A percentile compares a stretch with the other conserved stretches of the same genome.
Conservation (phyloP, 2,113 vertebrate genomes). For the Sarotherodon lohbergeri region DNA sequence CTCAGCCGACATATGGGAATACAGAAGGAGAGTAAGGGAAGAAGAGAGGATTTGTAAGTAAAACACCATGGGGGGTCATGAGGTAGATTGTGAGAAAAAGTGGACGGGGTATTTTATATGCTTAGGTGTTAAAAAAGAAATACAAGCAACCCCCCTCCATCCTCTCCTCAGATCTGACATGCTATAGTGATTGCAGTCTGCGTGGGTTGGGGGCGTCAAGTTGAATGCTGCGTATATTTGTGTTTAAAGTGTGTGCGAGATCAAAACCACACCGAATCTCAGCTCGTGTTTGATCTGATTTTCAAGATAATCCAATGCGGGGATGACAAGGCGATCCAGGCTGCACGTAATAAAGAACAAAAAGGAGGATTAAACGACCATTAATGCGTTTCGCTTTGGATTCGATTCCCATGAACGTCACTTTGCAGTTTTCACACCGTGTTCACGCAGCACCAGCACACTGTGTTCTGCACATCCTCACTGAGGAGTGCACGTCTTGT, state of each 20-base stretch:
- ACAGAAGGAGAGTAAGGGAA: neutral
- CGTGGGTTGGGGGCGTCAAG: slow-evolving; percentile 20
- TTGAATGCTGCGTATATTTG: slow-evolving; percentile 12
- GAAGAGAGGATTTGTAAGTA: neutral
- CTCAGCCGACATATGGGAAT: neutral
- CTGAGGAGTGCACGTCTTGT: neutral
- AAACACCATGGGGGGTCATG: neutral
- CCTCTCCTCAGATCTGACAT: neutral
- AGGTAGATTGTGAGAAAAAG: neutral
- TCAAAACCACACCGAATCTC: neutral
- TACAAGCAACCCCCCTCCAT: neutral
- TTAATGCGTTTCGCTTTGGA: neutral
- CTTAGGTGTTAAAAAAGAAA: slow-evolving; percentile 4
- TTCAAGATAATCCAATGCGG: neutral
- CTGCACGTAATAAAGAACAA: neutral
- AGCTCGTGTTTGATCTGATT: neutral
- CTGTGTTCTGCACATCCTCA: neutral
- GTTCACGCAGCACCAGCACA: neutral
- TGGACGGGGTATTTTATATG: neutral
- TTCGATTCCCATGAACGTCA: neutral
- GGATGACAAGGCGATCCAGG: neutral
- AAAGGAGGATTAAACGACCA: neutral
- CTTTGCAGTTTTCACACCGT: neutral
- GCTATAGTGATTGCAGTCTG: neutral
- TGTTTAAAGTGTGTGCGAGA: neutral